Conservation (phyloP, 2,113 vertebrate genomes). For the Cyphomyrus discorhynchus region DNA sequence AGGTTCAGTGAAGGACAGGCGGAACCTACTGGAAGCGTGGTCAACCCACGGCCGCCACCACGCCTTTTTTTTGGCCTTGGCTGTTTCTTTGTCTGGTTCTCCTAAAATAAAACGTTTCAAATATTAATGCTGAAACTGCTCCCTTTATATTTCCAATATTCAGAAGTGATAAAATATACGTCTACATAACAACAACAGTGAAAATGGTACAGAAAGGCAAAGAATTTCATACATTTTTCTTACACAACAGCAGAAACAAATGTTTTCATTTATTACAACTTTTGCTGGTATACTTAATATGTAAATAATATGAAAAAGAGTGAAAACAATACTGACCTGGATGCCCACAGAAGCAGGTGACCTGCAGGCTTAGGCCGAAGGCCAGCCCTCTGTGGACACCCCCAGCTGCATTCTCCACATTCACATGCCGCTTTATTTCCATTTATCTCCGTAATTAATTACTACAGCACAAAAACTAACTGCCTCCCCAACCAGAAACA, state of each 20-base stretch:
- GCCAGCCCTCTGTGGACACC: neutral
- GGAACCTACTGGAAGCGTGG: slow-evolving; percentile 99
- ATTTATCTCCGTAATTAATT: neutral
- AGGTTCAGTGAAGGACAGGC: slow-evolving; percentile 81
- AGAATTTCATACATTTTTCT: neutral
- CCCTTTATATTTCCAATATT: neutral
- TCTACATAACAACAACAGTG: neutral
- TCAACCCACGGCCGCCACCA: slow-evolving; percentile 99
- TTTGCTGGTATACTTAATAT: neutral
- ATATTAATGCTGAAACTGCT: slow-evolving; percentile 69
- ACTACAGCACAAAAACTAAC: neutral
- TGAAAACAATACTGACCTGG: neutral
- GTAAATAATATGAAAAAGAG: neutral
- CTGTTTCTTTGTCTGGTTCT: slow-evolving; percentile 93
- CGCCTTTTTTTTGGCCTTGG: slow-evolving; percentile 99
- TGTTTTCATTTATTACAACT: neutral
- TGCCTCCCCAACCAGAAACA: neutral
- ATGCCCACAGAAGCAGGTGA: neutral
- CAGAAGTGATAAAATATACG: neutral
- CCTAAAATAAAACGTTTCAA: slow-evolving; percentile 93
- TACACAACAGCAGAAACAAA: neutral
- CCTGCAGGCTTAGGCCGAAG: neutral
- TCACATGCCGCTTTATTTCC: neutral
- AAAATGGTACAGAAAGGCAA: neutral
- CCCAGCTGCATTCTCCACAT: neutral